Conservation (phyloP, 2,113 vertebrate species). For the Donacobius atricapilla region DNA sequence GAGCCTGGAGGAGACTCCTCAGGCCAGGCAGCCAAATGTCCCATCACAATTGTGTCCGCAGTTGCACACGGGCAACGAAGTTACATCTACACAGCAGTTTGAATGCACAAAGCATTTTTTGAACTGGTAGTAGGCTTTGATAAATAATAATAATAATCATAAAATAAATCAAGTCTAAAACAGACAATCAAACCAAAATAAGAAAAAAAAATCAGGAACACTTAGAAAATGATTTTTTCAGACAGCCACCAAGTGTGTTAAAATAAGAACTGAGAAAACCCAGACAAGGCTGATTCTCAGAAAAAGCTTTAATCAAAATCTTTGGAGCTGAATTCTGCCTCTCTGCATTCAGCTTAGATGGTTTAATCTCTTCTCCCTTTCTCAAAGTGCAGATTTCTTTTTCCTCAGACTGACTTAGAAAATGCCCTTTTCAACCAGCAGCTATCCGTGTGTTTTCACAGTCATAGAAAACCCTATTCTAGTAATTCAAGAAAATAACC, state of each 20-base stretch:
- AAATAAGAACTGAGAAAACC: not conserved
- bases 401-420: not conserved
- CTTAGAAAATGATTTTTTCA: not conserved
- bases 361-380: not conserved
- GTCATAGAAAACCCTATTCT: not conserved
- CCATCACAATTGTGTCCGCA: not conserved
- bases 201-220: not conserved
- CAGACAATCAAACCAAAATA: not conserved
- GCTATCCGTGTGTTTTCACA: not conserved
- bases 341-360: not conserved
- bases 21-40: not conserved
- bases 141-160: not conserved
- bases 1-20: not conserved
- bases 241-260: not conserved
- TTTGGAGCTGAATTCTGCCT: not conserved
- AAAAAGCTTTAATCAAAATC: not conserved
- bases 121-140: not conserved
- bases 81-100: not conserved
- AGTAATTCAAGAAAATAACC: not conserved
- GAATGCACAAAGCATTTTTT: not conserved
- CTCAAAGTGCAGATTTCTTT: not conserved
- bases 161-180: not conserved
- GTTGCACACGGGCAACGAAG: not conserved
- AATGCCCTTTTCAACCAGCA: not conserved
- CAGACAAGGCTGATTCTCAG: not conserved